Evolutionary conservation across 2,888 invertebrate genomes (phyloP).

Genomic region (Platycheirus albimanus): DNA sequence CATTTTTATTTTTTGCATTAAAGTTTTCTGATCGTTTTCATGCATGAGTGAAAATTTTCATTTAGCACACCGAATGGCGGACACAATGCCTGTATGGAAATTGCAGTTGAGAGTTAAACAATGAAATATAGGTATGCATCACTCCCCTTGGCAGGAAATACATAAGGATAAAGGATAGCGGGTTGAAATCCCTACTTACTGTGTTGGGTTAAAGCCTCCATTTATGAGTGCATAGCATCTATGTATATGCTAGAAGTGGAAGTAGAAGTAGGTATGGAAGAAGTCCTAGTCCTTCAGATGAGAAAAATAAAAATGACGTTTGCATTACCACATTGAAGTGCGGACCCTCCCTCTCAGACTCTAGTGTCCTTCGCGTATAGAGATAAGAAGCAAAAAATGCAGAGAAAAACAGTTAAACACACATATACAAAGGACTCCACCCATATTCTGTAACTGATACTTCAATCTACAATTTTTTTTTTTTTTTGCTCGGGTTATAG

Average conservation of each 20-base stretch:
- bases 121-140: background rate
- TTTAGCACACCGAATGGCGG: slow-evolving; percentile 67
- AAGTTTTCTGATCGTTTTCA: slow-evolving; percentile 61
- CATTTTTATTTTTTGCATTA: slow-evolving; percentile 14
- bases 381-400: slow-evolving; percentile 11
- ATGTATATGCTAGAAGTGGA: background rate
- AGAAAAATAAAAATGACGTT: too few species aligned
- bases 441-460: slow-evolving; percentile 1
- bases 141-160: too few species aligned
- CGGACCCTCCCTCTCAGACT: background rate
- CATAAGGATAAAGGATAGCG: background rate
- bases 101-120: background rate
- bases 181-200: background rate
- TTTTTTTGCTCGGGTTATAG: too few species aligned
- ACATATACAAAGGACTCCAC: background rate
- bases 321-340: too few species aligned
- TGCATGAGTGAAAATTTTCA: slow-evolving; percentile 68
- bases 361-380: slow-evolving; percentile 40
- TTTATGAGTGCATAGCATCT: slow-evolving; percentile 47
- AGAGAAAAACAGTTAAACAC: slow-evolving; percentile 3
- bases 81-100: slow-evolving; percentile 64
- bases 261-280: too few species aligned
- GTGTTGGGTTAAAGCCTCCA: slow-evolving; percentile 21
- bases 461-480: slow-evolving; percentile 17
- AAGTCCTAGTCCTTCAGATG: too few species aligned